phyloP scores from a whole-genome alignment of 2,888 invertebrate species.

The Branchellion lobata region DNA sequence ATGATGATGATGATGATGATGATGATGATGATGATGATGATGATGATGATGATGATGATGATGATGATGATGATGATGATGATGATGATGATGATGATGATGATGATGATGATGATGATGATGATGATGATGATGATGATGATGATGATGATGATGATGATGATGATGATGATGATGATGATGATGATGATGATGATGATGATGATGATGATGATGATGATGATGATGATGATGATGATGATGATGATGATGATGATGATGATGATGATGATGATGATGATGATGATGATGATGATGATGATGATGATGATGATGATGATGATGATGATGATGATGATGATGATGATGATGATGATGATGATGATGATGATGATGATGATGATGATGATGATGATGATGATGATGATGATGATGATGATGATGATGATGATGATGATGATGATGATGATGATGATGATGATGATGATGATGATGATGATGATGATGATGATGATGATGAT shows the following conservation, averaged over 20 bases:
- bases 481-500: slow-evolving; percentile 34
- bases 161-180: slow-evolving; percentile 31
- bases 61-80: slow-evolving; percentile 35
- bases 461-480: slow-evolving; percentile 25
- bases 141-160: slow-evolving; percentile 42
- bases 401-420: slow-evolving; percentile 25
- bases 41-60: slow-evolving; percentile 37
- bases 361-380: slow-evolving; percentile 34
- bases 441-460: slow-evolving; percentile 32
- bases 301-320: slow-evolving; percentile 34
- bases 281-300: slow-evolving; percentile 25
- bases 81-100: slow-evolving; percentile 39
- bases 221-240: slow-evolving; percentile 25
- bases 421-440: slow-evolving; percentile 34
- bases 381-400: slow-evolving; percentile 32
- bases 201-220: slow-evolving; percentile 32
- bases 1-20: slow-evolving; percentile 30
- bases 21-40: slow-evolving; percentile 38
- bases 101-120: slow-evolving; percentile 38
- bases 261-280: slow-evolving; percentile 32
- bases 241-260: slow-evolving; percentile 34
- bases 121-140: slow-evolving; percentile 44
- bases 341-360: slow-evolving; percentile 25
- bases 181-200: slow-evolving; percentile 34
- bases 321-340: slow-evolving; percentile 32